These are phyloP conservation scores for Chromobotia macracanthus DNA, from an alignment of 2,797 vertebrate genomes.

Conservation along the genomic window DNA sequence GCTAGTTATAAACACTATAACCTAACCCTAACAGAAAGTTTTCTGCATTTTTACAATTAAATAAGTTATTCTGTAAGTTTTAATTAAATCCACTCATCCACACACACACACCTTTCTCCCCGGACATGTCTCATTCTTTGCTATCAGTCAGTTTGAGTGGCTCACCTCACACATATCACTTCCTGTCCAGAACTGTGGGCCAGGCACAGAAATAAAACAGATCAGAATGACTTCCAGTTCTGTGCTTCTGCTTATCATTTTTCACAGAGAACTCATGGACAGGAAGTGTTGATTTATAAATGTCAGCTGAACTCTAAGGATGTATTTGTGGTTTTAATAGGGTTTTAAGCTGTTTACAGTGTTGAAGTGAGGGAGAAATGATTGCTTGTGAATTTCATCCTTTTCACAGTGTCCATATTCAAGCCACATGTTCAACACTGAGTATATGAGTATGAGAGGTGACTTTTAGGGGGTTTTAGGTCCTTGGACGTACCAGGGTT, in stretches of 20 bases:
- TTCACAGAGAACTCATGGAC: too few species aligned
- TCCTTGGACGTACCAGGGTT: constrained; percentile 73
- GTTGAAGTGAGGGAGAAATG: constrained; percentile 71
- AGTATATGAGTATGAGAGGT: constrained; percentile 46
- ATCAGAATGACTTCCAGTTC: constrained; percentile 61
- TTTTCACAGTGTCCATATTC: not conserved
- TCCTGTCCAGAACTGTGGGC: too few species aligned
- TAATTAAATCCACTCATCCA: too few species aligned
- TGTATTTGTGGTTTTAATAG: constrained; percentile 77
- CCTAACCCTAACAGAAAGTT: too few species aligned
- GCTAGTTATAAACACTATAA: too few species aligned
- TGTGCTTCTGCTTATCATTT: constrained; percentile 67
- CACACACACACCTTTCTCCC: too few species aligned
- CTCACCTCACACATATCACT: too few species aligned
- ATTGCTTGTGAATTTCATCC: constrained; percentile 64
- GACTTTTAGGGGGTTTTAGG: constrained; percentile 58
- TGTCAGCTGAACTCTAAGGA: constrained; percentile 73
- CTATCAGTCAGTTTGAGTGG: too few species aligned
- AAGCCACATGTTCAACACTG: not conserved
- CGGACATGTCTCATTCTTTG: too few species aligned
- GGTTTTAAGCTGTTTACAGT: constrained; percentile 78
- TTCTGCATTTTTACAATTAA: too few species aligned
- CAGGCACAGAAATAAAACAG: not conserved
- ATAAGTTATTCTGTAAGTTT: too few species aligned
- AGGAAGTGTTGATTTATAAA: constrained; percentile 76